phyloP scores from a whole-genome alignment of 1,140 invertebrate species.

The Bombus sibiricus region DNA sequence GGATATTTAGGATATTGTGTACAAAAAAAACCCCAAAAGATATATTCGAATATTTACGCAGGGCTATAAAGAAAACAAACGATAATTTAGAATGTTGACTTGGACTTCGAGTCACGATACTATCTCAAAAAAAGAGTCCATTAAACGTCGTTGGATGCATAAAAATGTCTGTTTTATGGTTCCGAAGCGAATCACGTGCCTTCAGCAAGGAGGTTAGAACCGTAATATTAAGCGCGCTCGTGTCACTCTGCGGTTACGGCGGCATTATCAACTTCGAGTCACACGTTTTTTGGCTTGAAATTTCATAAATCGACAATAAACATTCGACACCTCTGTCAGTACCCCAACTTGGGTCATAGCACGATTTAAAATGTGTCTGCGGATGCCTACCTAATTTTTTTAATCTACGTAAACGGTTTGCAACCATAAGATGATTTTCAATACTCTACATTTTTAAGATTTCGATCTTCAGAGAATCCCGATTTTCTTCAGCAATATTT shows the following conservation, averaged over 20 bases:
- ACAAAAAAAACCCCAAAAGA: too few relatives aligned
- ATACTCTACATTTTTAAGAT: not conserved
- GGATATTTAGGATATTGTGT: too few relatives aligned
- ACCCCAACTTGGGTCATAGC: too few relatives aligned
- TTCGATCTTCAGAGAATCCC: not conserved
- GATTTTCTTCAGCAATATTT: not conserved
- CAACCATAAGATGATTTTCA: not conserved
- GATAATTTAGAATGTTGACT: not conserved
- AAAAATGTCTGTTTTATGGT: constrained; percentile 9
- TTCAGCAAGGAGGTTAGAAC: not conserved
- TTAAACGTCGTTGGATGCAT: not conserved
- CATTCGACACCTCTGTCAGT: not conserved
- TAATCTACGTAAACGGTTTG: not conserved
- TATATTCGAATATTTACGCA: too few relatives aligned
- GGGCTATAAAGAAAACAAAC: too few relatives aligned
- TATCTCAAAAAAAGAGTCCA: not conserved
- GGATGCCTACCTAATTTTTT: not conserved
- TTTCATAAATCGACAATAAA: not conserved
- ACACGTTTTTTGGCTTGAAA: not conserved
- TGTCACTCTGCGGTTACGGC: not conserved
- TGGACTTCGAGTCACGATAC: not conserved
- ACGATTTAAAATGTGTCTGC: not conserved
- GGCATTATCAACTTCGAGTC: not conserved
- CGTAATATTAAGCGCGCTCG: not conserved
- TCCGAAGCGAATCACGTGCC: not conserved